phyloP scores from a whole-genome alignment of 1,140 invertebrate genomes.

The Alviniconcha marisindica region DNA sequence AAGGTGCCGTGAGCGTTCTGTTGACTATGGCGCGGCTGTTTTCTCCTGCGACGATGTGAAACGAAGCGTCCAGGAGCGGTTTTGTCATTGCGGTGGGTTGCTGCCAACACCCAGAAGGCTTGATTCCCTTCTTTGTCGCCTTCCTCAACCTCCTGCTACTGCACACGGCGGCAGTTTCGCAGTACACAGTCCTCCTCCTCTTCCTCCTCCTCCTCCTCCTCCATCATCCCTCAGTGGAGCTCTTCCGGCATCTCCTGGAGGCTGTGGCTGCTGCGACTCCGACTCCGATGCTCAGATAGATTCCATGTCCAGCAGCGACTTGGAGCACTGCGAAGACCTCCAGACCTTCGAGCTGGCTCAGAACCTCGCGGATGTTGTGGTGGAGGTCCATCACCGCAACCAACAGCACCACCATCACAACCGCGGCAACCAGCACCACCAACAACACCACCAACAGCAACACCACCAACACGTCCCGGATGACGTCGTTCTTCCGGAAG shows the following conservation, averaged over 20 bases:
- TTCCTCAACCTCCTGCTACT: neutral
- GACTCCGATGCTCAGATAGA: conserved; percentile 27
- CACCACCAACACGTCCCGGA: no score
- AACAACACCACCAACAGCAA: no score
- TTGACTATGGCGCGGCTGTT: no score
- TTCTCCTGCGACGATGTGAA: no score
- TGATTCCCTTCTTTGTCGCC: neutral
- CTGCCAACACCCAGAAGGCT: neutral
- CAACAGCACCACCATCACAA: no score
- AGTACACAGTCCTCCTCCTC: neutral
- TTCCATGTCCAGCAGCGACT: conserved; percentile 16
- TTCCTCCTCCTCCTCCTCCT: neutral
- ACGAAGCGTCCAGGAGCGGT: no score
- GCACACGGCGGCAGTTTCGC: no score
- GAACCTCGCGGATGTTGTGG: no score
- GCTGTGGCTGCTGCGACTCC: neutral
- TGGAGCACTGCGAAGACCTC: conserved; percentile 9
- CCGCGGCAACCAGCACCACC: neutral
- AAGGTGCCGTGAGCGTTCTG: no score
- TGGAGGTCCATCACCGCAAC: no score
- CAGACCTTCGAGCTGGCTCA: neutral
- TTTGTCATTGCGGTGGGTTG: neutral
- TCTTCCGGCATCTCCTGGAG: neutral
- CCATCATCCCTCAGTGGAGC: neutral
- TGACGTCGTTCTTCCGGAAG: no score